phyloP scores from a whole-genome alignment of 2,888 invertebrate species.

The Polia nebulosa region DNA sequence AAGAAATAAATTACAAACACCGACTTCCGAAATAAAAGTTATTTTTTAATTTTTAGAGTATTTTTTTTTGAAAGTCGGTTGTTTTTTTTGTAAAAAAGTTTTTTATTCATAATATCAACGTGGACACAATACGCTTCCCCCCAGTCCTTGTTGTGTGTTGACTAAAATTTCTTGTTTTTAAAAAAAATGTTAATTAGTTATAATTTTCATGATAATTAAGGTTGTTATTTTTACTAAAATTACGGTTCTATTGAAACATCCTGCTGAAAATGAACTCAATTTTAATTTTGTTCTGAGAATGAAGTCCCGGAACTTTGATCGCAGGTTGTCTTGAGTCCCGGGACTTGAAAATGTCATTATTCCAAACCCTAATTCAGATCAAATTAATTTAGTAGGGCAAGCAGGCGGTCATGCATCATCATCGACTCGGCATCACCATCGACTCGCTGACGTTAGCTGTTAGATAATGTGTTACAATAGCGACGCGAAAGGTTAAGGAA shows the following conservation, averaged over 20 bases:
- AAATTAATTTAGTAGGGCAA: too few relatives aligned
- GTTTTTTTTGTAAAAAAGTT: too few relatives aligned
- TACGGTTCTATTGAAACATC: background rate
- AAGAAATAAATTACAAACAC: too few relatives aligned
- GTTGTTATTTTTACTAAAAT: background rate
- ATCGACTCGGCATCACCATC: background rate
- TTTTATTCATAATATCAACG: too few relatives aligned
- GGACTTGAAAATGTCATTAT: background rate
- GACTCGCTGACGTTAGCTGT: background rate
- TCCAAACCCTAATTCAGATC: background rate
- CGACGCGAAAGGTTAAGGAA: slow-evolving; percentile 34
- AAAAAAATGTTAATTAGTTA: too few relatives aligned
- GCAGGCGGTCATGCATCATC: background rate
- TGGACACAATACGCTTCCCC: too few relatives aligned
- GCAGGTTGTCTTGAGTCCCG: background rate
- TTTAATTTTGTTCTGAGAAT: background rate
- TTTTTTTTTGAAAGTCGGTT: too few relatives aligned
- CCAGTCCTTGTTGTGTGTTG: too few relatives aligned
- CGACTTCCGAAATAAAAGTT: too few relatives aligned
- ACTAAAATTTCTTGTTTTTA: too few relatives aligned
- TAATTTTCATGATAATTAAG: background rate
- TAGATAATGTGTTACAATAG: slow-evolving; percentile 19
- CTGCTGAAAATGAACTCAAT: background rate
- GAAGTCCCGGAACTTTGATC: background rate
- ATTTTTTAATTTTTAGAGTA: too few relatives aligned